A percentile compares a stretch with the other conserved stretches of the same genome.
Evolutionary conservation across 64 coral and sea anemone species (phyloP).

Genomic region (Montipora capricornis): DNA sequence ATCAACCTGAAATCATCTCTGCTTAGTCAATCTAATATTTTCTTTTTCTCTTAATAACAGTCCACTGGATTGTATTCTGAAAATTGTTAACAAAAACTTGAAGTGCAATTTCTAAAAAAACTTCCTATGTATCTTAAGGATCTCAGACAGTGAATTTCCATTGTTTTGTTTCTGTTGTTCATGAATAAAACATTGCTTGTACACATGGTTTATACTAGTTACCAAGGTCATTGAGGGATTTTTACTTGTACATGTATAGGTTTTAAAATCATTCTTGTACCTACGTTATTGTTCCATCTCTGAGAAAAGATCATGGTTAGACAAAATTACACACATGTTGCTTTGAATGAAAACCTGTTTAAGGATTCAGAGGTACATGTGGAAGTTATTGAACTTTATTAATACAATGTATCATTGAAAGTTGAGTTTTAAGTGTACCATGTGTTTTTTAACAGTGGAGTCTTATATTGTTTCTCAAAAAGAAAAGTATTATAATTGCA

Average conservation of each 20-base stretch:
- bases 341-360: background rate
- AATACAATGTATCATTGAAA: background rate
- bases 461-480: too few species aligned
- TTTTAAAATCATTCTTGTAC: too few species aligned
- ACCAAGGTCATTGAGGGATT: background rate
- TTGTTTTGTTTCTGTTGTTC: background rate
- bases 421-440: background rate
- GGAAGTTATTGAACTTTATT: background rate
- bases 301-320: background rate
- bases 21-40: too few species aligned
- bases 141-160: background rate
- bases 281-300: background rate
- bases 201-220: background rate
- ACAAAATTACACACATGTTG: background rate
- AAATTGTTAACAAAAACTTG: too few species aligned
- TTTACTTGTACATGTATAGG: too few species aligned
- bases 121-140: too few species aligned
- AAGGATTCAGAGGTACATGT: background rate
- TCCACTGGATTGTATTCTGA: too few species aligned
- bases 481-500: too few species aligned
- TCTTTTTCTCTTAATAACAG: too few species aligned
- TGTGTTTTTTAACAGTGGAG: too few species aligned
- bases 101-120: too few species aligned
- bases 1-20: too few species aligned
- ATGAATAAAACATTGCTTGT: slow-evolving; percentile 22